Base-by-base conservation (phyloP, 2,888 invertebrate species). In the Salpingus planirostris region DNA sequence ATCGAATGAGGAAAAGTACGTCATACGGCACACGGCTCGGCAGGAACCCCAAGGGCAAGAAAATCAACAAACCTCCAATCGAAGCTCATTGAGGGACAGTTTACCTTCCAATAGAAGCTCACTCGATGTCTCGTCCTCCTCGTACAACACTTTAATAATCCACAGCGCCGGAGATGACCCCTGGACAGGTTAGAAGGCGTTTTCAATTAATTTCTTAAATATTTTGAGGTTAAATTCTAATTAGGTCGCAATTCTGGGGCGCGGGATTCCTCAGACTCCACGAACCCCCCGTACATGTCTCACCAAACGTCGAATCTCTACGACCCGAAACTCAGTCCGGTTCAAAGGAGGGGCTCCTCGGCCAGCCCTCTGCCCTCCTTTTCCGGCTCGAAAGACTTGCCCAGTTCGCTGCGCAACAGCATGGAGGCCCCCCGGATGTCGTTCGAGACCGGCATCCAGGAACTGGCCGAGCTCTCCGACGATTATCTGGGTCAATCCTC, bases 11-110 rank as follows among this genome's bases (percentile, higher is more conserved):
- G 87, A 88, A 60, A 73, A 85, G 46, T 85, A 84, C 67, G 84
- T 86, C 25, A 81, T 88, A 40, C 69, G 81, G 44, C 84, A 84
- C 54, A 84, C 82, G 1, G 80, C 84, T 3, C 70, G 91, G 21
- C 90, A 90, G 55, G 91, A 91, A 59, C 91, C 91, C 1, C 91
- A 91, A 62, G 91, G 91, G 1, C 89, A 91, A 64, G 91, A 91
- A 63, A 87, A 83, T 63, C 72, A 73, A 39, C 71, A 69, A 43
- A 67, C 55, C 54, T 74, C 69, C 49, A 78, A 68, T 63, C 70
- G 68, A 54, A 79, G 59, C 42, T 75, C 75, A 7, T 60, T 79
- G 18, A 76, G 79, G 47, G 71, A 72, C 44, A 71, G 68, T 55
- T 56, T 72, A 44, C 70, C 69, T 35, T 66, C 67, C 13, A 81